A percentile compares a stretch with the other conserved stretches of the same genome.
Conservation (phyloP, 2,113 vertebrate genomes). For the rat (Rattus norvegicus) region GRCr8 NC_086038.1:54769001-54769500, state of each 20-base stretch:
- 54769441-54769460: neutral
- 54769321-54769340: no score
- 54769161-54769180: neutral
- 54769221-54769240: neutral
- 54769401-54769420: neutral
- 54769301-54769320: neutral
- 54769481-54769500: constrained; percentile 65
- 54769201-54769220: neutral
- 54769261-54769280: neutral
- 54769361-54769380: neutral
- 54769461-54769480: neutral
- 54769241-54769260: neutral
- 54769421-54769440: neutral
- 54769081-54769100: neutral
- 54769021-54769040: neutral
- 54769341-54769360: neutral
- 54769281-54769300: neutral
- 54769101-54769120: neutral
- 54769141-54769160: neutral
- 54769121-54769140: neutral
- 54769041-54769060: neutral
- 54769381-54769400: neutral
- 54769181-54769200: neutral
- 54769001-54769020: no score
- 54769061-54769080: neutral